Evolutionary conservation across 2,113 vertebrate species (phyloP), one percentile per base, ranked within the genome.

Genomic region (Pterophyllum scalare): DNA sequence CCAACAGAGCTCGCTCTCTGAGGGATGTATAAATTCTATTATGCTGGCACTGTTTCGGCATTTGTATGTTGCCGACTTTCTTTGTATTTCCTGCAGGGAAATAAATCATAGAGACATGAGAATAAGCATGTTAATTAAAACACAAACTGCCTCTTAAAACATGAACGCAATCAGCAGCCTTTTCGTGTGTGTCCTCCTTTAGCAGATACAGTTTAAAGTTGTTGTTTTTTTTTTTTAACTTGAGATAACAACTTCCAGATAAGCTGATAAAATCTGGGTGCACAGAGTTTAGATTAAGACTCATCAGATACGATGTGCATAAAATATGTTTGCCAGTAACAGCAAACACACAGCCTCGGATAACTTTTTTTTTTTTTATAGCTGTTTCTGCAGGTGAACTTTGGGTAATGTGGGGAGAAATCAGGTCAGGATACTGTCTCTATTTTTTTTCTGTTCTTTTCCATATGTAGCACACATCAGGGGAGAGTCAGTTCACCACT

Each of bases 21-120:
- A 74, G 82, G 74, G 65, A 77, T 28, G 60, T 70, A 56, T 85
- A 67, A 75, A 84, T 31, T 54, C 61, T 59, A 56, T 70, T 59
- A 76, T 40, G 75, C 35, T 75, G 79, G 54, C 49, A 7, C 24
- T 72, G 67, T 4, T 80, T 56, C 79, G 67, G 75, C 22, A 4
- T 84, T 62, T 75, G 52, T 57, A 24, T 20, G 77, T 83, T 54
- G 59, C 43, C 19, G 49, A 31, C 24, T 49, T 22, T 67, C 19
- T 14, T 14, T 46, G 74, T 43, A 46, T 22, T 38, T 76, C 64
- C 59, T 64, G 77, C 40, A n/a, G 35, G 46, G 80, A 64, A 76
- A 77, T 24, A 67, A 19, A 20, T 59, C 56, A 35, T 26, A 1
- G 4, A 79, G 54, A 58, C 46, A 17, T 10, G 2, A 80, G 24